Percentiles rank a stretch among this genome's conserved stretches.
phyloP scores from a whole-genome alignment of 2,113 vertebrate species.

The Charadrius vociferus region DNA sequence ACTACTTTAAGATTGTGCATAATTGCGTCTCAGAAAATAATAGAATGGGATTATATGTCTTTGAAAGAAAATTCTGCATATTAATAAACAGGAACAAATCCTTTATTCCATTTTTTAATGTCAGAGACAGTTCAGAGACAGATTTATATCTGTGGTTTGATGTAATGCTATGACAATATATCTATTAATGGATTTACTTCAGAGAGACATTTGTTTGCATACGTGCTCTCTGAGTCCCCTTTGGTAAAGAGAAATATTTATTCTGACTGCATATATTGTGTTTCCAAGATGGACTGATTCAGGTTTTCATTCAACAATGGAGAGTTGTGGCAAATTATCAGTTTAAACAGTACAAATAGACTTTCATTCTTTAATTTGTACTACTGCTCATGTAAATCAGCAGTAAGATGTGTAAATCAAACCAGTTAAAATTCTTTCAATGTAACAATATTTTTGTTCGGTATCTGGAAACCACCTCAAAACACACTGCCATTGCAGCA shows the following conservation, averaged over 20 bases:
- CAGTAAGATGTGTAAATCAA: neutral
- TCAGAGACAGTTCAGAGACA: neutral
- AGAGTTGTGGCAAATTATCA: neutral
- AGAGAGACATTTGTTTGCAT: neutral
- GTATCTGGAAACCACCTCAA: neutral
- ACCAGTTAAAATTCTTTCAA: neutral
- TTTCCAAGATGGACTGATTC: neutral
- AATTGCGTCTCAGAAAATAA: neutral
- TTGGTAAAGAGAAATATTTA: neutral
- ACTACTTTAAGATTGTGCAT: neutral
- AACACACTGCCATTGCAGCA: neutral
- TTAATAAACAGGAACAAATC: neutral
- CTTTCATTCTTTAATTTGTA: neutral
- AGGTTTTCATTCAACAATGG: neutral
- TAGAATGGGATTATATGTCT: neutral
- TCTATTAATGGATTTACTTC: neutral
- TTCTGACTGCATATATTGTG: neutral
- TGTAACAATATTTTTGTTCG: neutral
- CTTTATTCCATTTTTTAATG: neutral
- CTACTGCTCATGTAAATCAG: neutral
- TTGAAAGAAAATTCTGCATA: neutral
- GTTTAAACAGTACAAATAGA: neutral
- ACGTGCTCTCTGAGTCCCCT: neutral
- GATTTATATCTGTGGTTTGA: neutral
- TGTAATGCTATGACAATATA: neutral